Base-by-base conservation (phyloP, 2,797 vertebrate species). In the Cacajao melanocephalus region DNA sequence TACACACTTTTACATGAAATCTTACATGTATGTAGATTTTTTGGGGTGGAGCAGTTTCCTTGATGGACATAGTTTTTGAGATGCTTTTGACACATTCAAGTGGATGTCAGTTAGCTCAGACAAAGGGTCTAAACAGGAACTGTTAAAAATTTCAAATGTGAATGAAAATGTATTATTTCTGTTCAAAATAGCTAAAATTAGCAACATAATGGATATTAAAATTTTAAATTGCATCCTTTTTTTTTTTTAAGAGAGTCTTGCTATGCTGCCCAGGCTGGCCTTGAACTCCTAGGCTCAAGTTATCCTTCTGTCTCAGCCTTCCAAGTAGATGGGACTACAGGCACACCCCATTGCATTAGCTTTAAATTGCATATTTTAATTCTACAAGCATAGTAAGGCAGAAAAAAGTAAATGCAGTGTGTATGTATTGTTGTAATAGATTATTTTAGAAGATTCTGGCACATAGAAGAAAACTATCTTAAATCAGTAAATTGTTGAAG, bases 401-500 rank as follows among this genome's bases (percentile, higher is more conserved):
- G 64, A 67, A 87, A 81, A 95, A 94, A 93, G 39, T 93, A 94
- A 87, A 79, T 82, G 36, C 41, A 87, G 4, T 75, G 4, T n/a
- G 90, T 80, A 55, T 26, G 3, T n/a, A 33, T 64, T 96, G 22
- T 86, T 88, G 1, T 83, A 90, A 92, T 17, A 92, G 24, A 93
- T 24, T 88, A 97, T 95, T 97, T 92, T 94, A 96, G 0, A 22
- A 96, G 98, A 98, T 95, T 91, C 24, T 93, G 73, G 96, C 83
- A 94, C 55, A 84, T 7, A 84, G 44, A 92, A 97, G 78, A 61
- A 97, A 98, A 93, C 82, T 90, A 96, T 98, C 94, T 97, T 97
- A 97, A 92, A 98, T 92, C 93, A 98, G 98, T 98, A 97, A 98
- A 98, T 91, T 97, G 92, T 83, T 95, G 96, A 98, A 97, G 95